Evolutionary conservation across 1,140 invertebrate genomes (phyloP), one percentile per base, ranked within the genome.

Genomic region (Leptopilina clavipes): DNA sequence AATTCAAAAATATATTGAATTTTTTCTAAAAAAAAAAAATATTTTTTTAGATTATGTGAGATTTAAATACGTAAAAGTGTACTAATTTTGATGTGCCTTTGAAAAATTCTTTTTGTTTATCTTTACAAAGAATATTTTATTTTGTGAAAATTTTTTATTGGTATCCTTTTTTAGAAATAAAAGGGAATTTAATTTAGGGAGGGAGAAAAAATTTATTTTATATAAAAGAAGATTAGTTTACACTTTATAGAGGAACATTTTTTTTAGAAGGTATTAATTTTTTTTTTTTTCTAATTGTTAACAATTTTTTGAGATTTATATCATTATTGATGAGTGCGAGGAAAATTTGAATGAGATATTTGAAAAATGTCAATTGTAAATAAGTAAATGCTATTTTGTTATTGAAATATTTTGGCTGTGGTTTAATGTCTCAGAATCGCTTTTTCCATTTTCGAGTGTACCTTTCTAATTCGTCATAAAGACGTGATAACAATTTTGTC

Each of bases 41-140:
- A 10, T 56, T 56, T 56, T 19, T 56, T 56, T 56, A 56, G 17
- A 56, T 19, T 19, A 54, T 56, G 3, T 56, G 19, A 56, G 9
- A 56, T 56, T 19, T 19, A 17, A 19, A 59, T 22, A 1, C 9
- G 25, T 59, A 25, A 10, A 25, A 22, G 3, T 22, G 22, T 11
- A 14, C 12, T 65, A n/a, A 31, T 65, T 65, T 65, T 65, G 11
- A 31, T 65, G 59, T 65, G 59, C 59, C 59, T 65, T 65, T 65
- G 25, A 11, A 59, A 22, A 25, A n/a, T 65, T 2, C 25, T 31
- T 31, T 65, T 65, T 9, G 31, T 65, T 37, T 31, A 65, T 31
- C 25, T 65, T 65, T 65, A 65, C 25, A 65, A 25, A 37, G n/a
- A 14, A 65, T 0, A 1, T 25, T 65, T 65, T 12, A n/a, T 6